Conservation (phyloP, 2,113 vertebrate species). For the Murina feae region DNA sequence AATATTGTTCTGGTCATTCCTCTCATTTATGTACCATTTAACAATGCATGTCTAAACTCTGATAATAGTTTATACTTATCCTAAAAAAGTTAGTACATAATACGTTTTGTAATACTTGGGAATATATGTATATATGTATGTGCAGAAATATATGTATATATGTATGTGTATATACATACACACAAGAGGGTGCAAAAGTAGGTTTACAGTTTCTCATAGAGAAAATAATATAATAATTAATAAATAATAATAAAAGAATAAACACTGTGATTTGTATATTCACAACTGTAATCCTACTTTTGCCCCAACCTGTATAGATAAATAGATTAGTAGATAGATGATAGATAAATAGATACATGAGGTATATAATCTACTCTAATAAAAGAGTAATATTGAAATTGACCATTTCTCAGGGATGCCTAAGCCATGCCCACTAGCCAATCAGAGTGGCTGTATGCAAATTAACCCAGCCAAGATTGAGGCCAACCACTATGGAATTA, state of each 20-base stretch:
- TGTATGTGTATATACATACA: no score
- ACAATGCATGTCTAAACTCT: neutral
- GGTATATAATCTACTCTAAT: no score
- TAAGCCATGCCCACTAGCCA: no score
- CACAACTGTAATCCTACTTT: neutral
- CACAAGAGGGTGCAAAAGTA: neutral
- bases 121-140: neutral
- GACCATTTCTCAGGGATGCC: no score
- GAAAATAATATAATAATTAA: neutral
- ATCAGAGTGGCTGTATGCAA: no score
- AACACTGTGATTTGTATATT: neutral
- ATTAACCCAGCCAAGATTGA: no score
- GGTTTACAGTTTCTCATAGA: neutral
- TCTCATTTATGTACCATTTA: neutral
- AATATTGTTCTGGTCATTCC: neutral
- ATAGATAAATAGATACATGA: neutral
- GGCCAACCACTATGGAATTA: no score
- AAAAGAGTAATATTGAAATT: no score
- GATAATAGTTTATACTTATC: neutral
- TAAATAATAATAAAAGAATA: neutral
- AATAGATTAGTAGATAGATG: no score
- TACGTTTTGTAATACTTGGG: neutral
- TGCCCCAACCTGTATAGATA: neutral
- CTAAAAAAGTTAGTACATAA: neutral
- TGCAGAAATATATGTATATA: neutral